Conservation (phyloP, 2,888 invertebrate genomes). For the Norana najaformis region DNA sequence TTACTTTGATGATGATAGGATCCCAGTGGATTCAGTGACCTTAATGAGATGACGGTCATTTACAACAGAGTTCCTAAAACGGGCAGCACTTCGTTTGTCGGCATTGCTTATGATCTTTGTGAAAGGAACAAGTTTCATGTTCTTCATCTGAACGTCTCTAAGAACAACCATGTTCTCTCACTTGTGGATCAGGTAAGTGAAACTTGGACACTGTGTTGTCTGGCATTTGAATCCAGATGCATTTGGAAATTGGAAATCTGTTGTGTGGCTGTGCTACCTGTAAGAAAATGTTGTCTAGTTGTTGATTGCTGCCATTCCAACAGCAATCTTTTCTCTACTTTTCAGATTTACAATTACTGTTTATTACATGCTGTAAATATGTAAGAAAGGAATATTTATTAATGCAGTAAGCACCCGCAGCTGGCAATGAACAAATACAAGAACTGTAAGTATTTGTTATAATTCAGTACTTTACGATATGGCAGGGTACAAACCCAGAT, state of each 20-base stretch:
- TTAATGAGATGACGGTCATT: constrained; percentile 70
- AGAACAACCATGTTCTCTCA: constrained; percentile 92
- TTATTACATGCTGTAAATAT: not conserved
- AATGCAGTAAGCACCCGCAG: not conserved
- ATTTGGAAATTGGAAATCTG: not conserved
- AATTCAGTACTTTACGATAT: not conserved
- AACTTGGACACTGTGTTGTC: not conserved
- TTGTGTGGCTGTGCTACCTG: not conserved
- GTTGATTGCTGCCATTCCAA: not conserved
- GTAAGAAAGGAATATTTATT: not conserved
- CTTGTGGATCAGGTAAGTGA: constrained; percentile 78
- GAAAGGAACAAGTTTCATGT: constrained; percentile 76
- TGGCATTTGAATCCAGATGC: not conserved
- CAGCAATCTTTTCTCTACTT: not conserved
- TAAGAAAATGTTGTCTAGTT: not conserved
- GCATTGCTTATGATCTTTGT: constrained; percentile 85
- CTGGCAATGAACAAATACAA: not conserved
- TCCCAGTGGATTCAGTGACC: not conserved
- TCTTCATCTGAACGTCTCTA: constrained; percentile 92
- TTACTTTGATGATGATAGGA: not conserved
- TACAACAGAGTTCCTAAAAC: constrained; percentile 97
- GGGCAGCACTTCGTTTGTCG: constrained; percentile 92
- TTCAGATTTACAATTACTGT: too few species aligned
- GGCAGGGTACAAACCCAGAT: not conserved
- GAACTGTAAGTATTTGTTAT: not conserved